These are phyloP conservation scores for Conops quadrifasciatus DNA, from an alignment of 2,888 invertebrate species.

Conservation along the genomic window DNA sequence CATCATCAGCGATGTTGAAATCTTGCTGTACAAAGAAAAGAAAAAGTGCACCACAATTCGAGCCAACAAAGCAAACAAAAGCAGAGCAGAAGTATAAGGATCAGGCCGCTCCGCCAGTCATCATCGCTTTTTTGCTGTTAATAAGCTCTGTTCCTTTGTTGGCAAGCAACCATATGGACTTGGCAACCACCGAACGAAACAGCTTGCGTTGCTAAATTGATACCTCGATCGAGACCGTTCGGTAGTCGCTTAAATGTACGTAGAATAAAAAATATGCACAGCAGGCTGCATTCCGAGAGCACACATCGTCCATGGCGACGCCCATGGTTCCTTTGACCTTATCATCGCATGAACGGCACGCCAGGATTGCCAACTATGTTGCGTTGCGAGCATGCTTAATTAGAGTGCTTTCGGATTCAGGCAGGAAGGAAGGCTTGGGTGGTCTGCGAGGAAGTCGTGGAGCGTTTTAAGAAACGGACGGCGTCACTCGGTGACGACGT, in stretches of 20 bases:
- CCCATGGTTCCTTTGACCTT: too few relatives aligned
- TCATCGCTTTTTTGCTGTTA: not conserved
- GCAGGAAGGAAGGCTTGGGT: not conserved
- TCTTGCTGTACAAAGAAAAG: not conserved
- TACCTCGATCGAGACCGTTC: conserved; percentile 14
- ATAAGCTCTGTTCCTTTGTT: not conserved
- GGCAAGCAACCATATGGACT: conserved; percentile 14
- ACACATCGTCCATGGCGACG: too few relatives aligned
- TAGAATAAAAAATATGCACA: too few relatives aligned
- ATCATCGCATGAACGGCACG: not conserved
- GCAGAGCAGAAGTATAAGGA: not conserved
- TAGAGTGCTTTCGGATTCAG: not conserved
- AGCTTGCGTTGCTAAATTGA: conserved; percentile 29
- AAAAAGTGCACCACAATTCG: not conserved
- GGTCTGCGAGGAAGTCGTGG: conserved; percentile 23
- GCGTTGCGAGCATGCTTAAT: conserved; percentile 3
- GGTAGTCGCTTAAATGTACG: not conserved
- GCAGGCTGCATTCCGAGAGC: too few relatives aligned
- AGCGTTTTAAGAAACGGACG: too few relatives aligned
- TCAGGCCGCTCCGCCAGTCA: too few relatives aligned
- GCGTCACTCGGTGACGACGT: too few relatives aligned
- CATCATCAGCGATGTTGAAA: too few relatives aligned
- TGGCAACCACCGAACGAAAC: not conserved
- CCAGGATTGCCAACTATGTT: conserved; percentile 16
- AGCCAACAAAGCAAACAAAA: not conserved